Evolutionary conservation across 2,113 vertebrate genomes (phyloP).

Genomic region (Callaeas wilsoni): DNA sequence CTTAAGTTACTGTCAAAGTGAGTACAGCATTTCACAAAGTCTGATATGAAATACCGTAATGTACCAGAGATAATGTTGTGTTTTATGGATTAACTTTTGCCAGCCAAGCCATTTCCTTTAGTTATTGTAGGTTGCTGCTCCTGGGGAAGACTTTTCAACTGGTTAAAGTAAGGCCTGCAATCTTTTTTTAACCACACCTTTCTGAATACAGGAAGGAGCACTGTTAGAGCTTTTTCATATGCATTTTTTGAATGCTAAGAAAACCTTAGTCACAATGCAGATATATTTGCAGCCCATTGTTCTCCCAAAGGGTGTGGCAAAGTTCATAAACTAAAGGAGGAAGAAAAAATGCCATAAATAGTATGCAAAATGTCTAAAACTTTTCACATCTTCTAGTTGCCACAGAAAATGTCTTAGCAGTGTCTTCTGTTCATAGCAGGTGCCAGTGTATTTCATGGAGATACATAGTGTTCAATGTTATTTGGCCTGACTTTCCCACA

Average conservation of each 20-base stretch:
- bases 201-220: not conserved
- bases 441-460: not conserved
- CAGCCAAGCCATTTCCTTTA: not conserved
- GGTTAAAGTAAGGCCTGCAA: not conserved
- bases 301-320: conserved; percentile 31
- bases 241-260: not conserved
- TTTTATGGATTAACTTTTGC: not conserved
- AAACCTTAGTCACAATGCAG: not conserved
- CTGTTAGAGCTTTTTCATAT: not conserved
- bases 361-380: not conserved
- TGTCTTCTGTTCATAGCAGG: not conserved
- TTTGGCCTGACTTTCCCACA: not conserved
- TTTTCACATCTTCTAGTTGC: not conserved
- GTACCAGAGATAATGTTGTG: not conserved
- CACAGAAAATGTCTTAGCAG: not conserved
- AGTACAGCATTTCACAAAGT: not conserved
- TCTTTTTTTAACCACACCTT: not conserved
- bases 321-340: conserved; percentile 32
- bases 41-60: not conserved
- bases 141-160: not conserved
- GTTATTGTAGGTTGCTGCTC: not conserved
- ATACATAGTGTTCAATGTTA: not conserved
- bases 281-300: not conserved
- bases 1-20: not conserved
- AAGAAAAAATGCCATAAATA: not conserved